phyloP scores from a whole-genome alignment of 1,140 invertebrate genomes.

The Panagrolaimus sp. region DNA sequence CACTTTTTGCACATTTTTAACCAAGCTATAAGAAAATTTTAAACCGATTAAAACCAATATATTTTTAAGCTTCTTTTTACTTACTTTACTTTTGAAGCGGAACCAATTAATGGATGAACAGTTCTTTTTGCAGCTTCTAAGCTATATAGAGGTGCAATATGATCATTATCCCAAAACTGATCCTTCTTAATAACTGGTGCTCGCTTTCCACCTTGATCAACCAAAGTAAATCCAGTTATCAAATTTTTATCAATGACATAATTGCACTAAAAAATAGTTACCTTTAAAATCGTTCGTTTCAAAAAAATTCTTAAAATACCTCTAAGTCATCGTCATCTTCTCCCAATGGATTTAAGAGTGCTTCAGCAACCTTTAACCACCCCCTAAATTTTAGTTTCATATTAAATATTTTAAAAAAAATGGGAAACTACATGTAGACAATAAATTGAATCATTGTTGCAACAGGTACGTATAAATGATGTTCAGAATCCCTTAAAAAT shows the following conservation, averaged over 20 bases:
- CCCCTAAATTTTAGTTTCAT: conserved; percentile 27
- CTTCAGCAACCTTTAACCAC: conserved; percentile 58
- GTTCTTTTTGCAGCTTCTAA: conserved; percentile 48
- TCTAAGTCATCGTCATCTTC: conserved; percentile 57
- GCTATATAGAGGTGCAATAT: conserved; percentile 46
- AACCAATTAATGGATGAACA: conserved; percentile 49
- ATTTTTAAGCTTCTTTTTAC: conserved; percentile 25
- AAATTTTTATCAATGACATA: conserved; percentile 54
- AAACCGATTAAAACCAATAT: conserved; percentile 13
- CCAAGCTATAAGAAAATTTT: conserved; percentile 43
- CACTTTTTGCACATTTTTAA: conserved; percentile 37
- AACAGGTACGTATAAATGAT: conserved; percentile 47
- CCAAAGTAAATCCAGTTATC: conserved; percentile 37
- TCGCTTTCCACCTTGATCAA: conserved; percentile 34
- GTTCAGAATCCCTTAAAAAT: conserved; percentile 10
- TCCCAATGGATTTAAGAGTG: conserved; percentile 54
- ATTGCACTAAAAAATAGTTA: conserved; percentile 28
- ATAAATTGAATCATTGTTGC: conserved; percentile 52
- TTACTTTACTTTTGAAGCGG: conserved; percentile 49
- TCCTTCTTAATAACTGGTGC: conserved; percentile 38
- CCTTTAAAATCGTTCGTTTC: neutral
- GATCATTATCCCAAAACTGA: conserved; percentile 47
- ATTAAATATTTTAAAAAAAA: neutral
- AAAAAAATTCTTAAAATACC: neutral
- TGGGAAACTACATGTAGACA: conserved; percentile 35